Base-by-base conservation (phyloP, 2,888 invertebrate genomes). In the Argyra leucocephala region DNA sequence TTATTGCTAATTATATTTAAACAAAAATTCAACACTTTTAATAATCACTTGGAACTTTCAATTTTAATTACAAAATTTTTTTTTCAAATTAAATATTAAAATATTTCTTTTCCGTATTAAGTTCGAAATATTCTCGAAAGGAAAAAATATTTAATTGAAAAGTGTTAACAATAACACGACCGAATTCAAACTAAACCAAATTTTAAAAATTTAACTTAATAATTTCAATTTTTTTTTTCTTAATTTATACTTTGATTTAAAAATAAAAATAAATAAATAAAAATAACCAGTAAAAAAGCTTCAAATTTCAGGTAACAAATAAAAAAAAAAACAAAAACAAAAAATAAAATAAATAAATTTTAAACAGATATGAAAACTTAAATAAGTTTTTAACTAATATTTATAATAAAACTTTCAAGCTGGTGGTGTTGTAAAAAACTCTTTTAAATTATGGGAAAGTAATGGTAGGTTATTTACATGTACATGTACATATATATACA, bases 131-230 rank as follows among this genome's bases (percentile, higher is more conserved):
- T 31, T 7, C 31, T 31, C 31, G 31, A 5, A 10, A 31, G 31
- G 10, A n/a, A n/a, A n/a, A 31, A 31, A 31, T 31, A 31, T 6
- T 31, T 31, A 31, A 18, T 48, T 15, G 48, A 48, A 48, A 48
- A n/a, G n/a, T 48, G 15, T 48, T 48, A 48, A 48, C 48, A 9
- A 48, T 18, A 15, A n/a, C 48, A 48, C 48, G n/a, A 48, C 48
- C 48, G 48, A 48, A 48, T n/a, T 48, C 48, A n/a, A 48, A 48
- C 48, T 48, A 48, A 48, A 48, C 48, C 18, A 48, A 48, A 48
- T 18, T 48, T 2, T 48, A 9, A 5, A 48, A 48, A 48, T 15
- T 48, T 9, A 48, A 48, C 48, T 31, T 31, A 31, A n/a, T n/a
- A 48, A 48, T 48, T 48, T 48, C n/a, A n/a, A 48, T 48, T 4